Percentiles rank a stretch among this genome's conserved stretches.
These are phyloP conservation scores for Sialia sialis DNA, from an alignment of 2,113 vertebrate species.

Conservation along the genomic window DNA sequence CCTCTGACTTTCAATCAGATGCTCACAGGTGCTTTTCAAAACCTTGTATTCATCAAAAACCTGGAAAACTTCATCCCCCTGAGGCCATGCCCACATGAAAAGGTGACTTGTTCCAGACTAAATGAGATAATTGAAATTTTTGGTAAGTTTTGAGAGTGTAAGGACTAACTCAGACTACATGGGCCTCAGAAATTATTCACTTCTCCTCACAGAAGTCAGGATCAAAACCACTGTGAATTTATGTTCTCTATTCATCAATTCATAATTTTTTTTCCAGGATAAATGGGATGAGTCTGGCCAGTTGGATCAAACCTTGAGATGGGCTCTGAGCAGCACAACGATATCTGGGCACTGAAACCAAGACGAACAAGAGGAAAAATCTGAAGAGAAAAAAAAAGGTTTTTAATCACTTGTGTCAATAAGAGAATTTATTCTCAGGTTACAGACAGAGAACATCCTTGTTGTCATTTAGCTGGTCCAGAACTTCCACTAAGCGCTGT, in stretches of 20 bases:
- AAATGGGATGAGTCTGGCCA: background rate
- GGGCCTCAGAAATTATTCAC: background rate
- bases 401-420: background rate
- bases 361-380: background rate
- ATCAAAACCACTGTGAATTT: background rate
- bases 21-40: background rate
- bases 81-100: accelerated
- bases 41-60: background rate
- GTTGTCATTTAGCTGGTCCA: conserved; percentile 40
- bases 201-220: background rate
- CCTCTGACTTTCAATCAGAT: background rate
- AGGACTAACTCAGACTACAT: background rate
- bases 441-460: background rate
- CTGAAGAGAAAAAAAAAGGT: background rate
- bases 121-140: background rate
- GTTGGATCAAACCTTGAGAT: background rate
- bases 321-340: background rate
- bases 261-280: background rate
- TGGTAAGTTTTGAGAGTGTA: background rate
- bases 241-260: accelerated
- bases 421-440: background rate
- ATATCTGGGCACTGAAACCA: background rate
- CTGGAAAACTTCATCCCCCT: background rate
- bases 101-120: background rate
- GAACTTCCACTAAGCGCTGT: conserved; percentile 29